Evolutionary conservation across 35 echinoderm and acorn worm species (phyloP).

Genomic region (Strongylocentrotus purpuratus): DNA sequence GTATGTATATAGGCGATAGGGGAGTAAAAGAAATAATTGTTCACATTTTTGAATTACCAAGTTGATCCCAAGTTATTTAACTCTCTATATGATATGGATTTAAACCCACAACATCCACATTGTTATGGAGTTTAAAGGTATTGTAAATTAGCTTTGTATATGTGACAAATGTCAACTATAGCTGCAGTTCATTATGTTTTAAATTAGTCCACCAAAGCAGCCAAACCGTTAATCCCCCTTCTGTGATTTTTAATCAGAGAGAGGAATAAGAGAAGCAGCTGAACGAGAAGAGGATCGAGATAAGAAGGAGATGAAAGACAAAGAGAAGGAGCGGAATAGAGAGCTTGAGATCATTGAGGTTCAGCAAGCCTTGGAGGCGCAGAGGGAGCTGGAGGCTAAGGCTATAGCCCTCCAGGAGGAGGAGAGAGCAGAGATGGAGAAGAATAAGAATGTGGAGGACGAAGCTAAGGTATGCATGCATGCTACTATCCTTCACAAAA

Average conservation of each 20-base stretch:
- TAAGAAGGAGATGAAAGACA: slow-evolving; percentile 76
- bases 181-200: too few relatives aligned
- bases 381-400: slow-evolving; percentile 84
- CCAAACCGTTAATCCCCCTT: too few relatives aligned
- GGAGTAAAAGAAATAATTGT: too few relatives aligned
- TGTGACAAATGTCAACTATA: too few relatives aligned
- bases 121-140: too few relatives aligned
- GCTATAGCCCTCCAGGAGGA: slow-evolving; percentile 88
- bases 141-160: too few relatives aligned
- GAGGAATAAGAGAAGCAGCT: slow-evolving; percentile 69
- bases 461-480: slow-evolving; percentile 82
- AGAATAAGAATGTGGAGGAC: slow-evolving; percentile 88
- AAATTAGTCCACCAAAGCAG: too few relatives aligned
- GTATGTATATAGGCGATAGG: too few relatives aligned
- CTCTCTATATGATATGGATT: too few relatives aligned
- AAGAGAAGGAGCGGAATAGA: slow-evolving; percentile 72
- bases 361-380: slow-evolving; percentile 92
- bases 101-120: too few relatives aligned
- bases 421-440: slow-evolving; percentile 76
- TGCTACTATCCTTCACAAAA: background rate
- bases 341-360: slow-evolving; percentile 98
- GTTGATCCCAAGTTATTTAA: too few relatives aligned
- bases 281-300: slow-evolving; percentile 63
- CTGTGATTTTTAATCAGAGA: slow-evolving; percentile 47
- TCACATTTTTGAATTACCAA: too few relatives aligned